These are phyloP conservation scores for Lacanobia wlatinum DNA, from an alignment of 2,888 invertebrate species.

Conservation along the genomic window DNA sequence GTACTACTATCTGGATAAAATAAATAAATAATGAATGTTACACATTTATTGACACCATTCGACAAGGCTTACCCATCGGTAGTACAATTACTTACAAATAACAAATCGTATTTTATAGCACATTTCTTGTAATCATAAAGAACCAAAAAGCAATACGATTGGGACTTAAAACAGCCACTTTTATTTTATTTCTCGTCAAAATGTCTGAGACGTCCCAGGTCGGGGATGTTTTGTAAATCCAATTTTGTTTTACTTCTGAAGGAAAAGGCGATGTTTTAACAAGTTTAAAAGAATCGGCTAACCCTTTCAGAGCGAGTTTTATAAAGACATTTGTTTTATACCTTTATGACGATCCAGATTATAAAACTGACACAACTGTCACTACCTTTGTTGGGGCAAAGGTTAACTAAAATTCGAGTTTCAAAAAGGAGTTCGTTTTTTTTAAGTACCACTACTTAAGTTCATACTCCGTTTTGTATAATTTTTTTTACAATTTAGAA, in stretches of 20 bases:
- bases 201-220: constrained; percentile 43
- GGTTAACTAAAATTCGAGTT: too few relatives aligned
- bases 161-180: constrained; percentile 28
- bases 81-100: constrained; percentile 19
- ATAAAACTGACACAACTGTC: constrained; percentile 9
- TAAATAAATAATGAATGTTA: not conserved
- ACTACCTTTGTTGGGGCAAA: not conserved
- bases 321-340: constrained; percentile 50
- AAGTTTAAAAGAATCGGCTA: constrained; percentile 59
- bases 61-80: not conserved
- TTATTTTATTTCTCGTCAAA: constrained; percentile 46
- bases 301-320: constrained; percentile 58
- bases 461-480: too few relatives aligned
- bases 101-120: constrained; percentile 23
- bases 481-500: too few relatives aligned
- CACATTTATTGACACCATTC: not conserved
- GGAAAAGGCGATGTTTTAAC: constrained; percentile 59
- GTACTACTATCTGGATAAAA: not conserved
- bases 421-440: too few relatives aligned
- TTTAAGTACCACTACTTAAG: too few relatives aligned
- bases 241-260: constrained; percentile 56
- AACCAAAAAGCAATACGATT: constrained; percentile 29
- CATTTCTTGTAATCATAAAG: constrained; percentile 24
- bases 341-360: constrained; percentile 24
- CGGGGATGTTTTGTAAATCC: constrained; percentile 55